Percentiles rank a stretch among this genome's conserved stretches.
Conservation (phyloP, 2,113 vertebrate species). For the Talpa occidentalis region DNA sequence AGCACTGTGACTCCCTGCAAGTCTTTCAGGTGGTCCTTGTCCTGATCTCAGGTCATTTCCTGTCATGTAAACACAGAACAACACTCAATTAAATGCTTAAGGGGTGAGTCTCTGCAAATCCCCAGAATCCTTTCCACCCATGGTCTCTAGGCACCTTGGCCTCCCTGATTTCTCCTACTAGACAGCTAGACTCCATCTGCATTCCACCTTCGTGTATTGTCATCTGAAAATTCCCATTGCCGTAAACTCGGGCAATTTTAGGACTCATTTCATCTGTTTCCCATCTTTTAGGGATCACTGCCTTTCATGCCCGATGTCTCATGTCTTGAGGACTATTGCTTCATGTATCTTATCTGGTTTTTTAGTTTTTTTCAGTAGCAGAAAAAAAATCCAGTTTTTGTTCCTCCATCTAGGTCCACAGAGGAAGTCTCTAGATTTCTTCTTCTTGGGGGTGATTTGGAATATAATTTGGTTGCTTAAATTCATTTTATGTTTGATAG, state of each 20-base stretch:
- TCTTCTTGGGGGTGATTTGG: not conserved
- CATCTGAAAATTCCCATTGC: not conserved
- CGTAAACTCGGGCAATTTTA: not conserved
- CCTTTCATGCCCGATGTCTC: not conserved
- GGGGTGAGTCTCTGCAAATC: not conserved
- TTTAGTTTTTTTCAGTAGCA: not conserved
- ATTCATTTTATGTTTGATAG: not conserved
- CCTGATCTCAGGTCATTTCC: not conserved
- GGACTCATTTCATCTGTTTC: not conserved
- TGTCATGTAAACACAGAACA: not conserved
- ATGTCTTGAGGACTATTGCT: not conserved
- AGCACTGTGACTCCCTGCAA: not conserved
- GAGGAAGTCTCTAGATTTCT: not conserved
- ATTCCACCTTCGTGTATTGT: not conserved
- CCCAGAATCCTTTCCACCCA: not conserved
- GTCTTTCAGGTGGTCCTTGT: not conserved
- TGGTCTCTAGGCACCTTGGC: not conserved
- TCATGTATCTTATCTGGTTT: not conserved
- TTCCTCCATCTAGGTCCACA: not conserved
- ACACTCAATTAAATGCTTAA: not conserved
- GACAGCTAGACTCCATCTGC: not conserved
- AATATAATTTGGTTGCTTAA: constrained; percentile 1
- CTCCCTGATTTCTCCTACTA: not conserved
- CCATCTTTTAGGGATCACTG: not conserved
- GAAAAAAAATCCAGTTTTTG: not conserved